Conservation (phyloP, 2,888 invertebrate species). For the Tetragonisca angustula region DNA sequence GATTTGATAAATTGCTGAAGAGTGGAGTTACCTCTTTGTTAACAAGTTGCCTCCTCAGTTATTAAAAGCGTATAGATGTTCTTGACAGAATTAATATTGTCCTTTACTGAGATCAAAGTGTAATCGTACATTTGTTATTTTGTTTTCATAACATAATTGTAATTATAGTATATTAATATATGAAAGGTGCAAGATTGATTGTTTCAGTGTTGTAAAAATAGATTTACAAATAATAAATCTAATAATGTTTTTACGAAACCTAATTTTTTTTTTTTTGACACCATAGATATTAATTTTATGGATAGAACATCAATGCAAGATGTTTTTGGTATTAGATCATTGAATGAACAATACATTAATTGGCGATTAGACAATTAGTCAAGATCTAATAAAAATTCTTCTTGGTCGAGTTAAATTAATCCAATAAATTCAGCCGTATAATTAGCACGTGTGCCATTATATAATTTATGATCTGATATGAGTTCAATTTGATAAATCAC, state of each 20-base stretch:
- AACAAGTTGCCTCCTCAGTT: neutral
- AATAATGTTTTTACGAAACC: neutral
- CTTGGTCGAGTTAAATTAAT: neutral
- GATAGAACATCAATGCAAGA: neutral
- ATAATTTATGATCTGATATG: neutral
- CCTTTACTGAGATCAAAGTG: neutral
- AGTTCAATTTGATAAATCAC: neutral
- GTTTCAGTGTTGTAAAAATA: no score
- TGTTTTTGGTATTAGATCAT: neutral
- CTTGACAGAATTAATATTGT: neutral
- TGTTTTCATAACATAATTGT: neutral
- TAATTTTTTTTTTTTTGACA: neutral
- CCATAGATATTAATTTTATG: neutral
- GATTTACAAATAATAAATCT: neutral
- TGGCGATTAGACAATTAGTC: neutral
- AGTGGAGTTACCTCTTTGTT: neutral
- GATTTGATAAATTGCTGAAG: neutral
- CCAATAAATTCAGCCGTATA: neutral
- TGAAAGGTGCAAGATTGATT: no score
- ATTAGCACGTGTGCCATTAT: neutral
- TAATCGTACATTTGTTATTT: neutral
- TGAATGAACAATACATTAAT: neutral
- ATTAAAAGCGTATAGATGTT: no score
- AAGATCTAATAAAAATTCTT: neutral
- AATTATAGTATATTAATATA: neutral